Percentiles rank a stretch among this genome's conserved stretches.
Evolutionary conservation across 2,797 vertebrate genomes (phyloP).

Genomic region (Gymnocypris eckloni): DNA sequence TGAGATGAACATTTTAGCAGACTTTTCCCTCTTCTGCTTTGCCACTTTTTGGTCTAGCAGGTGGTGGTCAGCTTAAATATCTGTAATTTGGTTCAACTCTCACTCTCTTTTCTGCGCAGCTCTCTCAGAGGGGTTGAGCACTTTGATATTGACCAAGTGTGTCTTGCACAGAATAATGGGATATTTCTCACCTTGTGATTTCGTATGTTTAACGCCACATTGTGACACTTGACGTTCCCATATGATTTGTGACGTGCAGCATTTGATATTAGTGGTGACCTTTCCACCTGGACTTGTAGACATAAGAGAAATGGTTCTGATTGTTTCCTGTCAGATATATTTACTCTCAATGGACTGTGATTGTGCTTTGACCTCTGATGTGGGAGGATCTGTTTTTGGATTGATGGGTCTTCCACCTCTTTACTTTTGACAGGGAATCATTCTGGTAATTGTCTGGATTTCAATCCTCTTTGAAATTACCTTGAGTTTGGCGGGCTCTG

Average conservation of each 20-base stretch:
- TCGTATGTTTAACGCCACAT: background rate
- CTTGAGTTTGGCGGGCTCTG: background rate
- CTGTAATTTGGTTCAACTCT: background rate
- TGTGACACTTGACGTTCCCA: background rate
- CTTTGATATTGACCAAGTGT: background rate
- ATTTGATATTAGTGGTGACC: constrained; percentile 17
- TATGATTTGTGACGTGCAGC: constrained; percentile 7
- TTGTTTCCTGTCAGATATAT: constrained; percentile 26
- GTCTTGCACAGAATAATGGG: constrained; percentile 8
- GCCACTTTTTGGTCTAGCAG: background rate
- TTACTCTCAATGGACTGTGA: constrained; percentile 25
- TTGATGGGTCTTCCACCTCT: background rate
- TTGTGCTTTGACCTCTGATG: constrained; percentile 33
- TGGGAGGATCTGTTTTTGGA: constrained; percentile 17
- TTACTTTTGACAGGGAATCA: constrained; percentile 30
- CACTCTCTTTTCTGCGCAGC: background rate
- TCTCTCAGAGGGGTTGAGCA: background rate
- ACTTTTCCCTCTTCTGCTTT: background rate
- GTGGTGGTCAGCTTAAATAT: constrained; percentile 12
- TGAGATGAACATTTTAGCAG: background rate
- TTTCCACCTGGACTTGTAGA: constrained; percentile 12
- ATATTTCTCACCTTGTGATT: constrained; percentile 15
- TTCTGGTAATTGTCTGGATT: constrained; percentile 21
- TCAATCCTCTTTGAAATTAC: constrained; percentile 10
- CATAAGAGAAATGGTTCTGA: constrained; percentile 18